phyloP scores from a whole-genome alignment of 2,113 vertebrate genomes.

The Lasiurus borealis region DNA sequence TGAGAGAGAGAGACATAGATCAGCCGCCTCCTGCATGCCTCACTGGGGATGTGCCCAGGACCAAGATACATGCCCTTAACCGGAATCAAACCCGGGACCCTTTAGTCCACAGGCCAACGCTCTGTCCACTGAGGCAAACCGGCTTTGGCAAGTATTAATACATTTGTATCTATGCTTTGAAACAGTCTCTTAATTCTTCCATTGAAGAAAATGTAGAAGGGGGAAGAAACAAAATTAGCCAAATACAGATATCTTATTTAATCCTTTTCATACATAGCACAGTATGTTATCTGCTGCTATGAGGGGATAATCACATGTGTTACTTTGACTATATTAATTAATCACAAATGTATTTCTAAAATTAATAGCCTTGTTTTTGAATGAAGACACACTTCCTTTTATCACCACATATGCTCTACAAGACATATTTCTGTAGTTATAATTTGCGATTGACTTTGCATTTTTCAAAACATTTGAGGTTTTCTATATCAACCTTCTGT shows the following conservation, averaged over 20 bases:
- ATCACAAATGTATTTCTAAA: conserved; percentile 34
- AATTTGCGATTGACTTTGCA: conserved; percentile 9
- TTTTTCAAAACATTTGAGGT: neutral
- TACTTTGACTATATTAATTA: conserved; percentile 11
- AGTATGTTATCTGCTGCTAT: neutral
- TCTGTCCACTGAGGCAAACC: too few species aligned
- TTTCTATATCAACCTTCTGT: conserved; percentile 1
- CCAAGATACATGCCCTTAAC: too few species aligned
- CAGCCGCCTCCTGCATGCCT: too few species aligned
- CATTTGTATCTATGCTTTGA: conserved; percentile 39
- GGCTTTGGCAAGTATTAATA: neutral
- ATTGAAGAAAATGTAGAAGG: conserved; percentile 34
- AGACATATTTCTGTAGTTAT: neutral
- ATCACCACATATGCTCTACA: neutral
- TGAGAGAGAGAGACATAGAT: too few species aligned
- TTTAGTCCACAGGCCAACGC: too few species aligned
- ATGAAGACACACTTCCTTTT: neutral
- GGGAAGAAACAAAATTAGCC: conserved; percentile 43
- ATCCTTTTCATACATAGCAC: neutral
- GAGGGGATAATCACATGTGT: neutral
- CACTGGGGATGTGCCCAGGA: too few species aligned
- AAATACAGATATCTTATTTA: neutral
- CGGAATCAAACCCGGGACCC: too few species aligned
- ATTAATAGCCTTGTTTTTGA: conserved; percentile 30
- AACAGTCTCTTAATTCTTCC: conserved; percentile 1